Evolutionary conservation across 1,140 invertebrate genomes (phyloP).

Genomic region (Aphelenchoides avenae): DNA sequence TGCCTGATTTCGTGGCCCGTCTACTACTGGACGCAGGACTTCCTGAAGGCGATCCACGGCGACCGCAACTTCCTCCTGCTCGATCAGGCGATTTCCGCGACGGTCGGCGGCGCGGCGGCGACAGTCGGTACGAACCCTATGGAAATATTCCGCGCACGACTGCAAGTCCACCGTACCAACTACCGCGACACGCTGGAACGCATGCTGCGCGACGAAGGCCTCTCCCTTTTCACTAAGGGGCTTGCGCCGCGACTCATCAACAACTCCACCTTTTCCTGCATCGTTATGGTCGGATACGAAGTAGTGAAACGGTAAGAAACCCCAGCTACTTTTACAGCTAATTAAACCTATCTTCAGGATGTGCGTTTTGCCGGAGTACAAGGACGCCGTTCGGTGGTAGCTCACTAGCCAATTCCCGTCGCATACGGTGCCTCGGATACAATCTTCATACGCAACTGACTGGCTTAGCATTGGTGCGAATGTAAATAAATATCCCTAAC

Average conservation of each 20-base stretch:
- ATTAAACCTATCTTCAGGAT: no score
- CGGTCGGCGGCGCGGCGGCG: constrained; percentile 36
- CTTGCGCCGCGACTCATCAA: constrained; percentile 15
- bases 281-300: constrained; percentile 21
- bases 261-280: constrained; percentile 14
- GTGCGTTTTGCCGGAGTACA: constrained; percentile 20
- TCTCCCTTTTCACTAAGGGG: constrained; percentile 16
- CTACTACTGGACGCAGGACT: constrained; percentile 8
- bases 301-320: constrained; percentile 18
- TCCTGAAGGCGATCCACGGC: constrained; percentile 16
- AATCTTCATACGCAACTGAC: no score
- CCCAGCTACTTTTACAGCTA: no score
- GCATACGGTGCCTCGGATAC: no score
- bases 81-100: constrained; percentile 38
- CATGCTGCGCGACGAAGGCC: constrained; percentile 13
- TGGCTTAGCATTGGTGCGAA: no score
- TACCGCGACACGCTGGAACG: constrained; percentile 37
- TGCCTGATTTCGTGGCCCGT: constrained; percentile 17
- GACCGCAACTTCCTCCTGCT: constrained; percentile 27
- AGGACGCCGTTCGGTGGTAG: constrained; percentile 17
- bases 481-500: no score
- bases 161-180: constrained; percentile 43
- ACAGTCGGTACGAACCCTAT: constrained; percentile 42
- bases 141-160: constrained; percentile 43
- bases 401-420: no score